Evolutionary conservation across 2,888 invertebrate species (phyloP), one percentile per base, ranked within the genome.

Genomic region (Disparrhopalites patrizii): DNA sequence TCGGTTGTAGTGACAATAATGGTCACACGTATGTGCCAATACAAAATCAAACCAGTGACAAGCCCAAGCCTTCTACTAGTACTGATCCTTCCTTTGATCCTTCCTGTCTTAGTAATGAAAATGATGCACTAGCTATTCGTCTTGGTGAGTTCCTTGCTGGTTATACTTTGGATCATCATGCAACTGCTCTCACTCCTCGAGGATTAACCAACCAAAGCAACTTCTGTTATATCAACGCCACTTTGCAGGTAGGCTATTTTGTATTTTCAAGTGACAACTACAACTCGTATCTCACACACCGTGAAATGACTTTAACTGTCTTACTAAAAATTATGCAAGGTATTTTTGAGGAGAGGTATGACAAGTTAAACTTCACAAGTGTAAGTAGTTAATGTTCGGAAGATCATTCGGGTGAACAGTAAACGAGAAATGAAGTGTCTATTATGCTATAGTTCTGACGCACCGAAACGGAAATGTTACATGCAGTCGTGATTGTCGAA

Each of bases 221-320:
- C 81, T 96, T 93, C 81, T 97, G 97, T 81, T 97, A 96, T 78
- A 92, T 96, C 69, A 97, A 97, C 81, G 91, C 96, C 23, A 94
- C 93, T 71, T 82, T 97, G 38, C 76, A 75, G 72, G 75, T 75
- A 40, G 15, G 36, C 23, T 31, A 2, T 31, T 28, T 25, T 31
- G n/a, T 30, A 18, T 28, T 13, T 31, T 55, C 30, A 7, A 13
- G 25, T 15, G 23, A 28, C 56, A 25, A 40, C 43, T 50, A n/a
- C n/a, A n/a, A n/a, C n/a, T n/a, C n/a, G n/a, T n/a, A n/a, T n/a
- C n/a, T n/a, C n/a, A n/a, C n/a, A n/a, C n/a, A n/a, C n/a, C n/a
- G n/a, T n/a, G n/a, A n/a, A n/a, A n/a, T n/a, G n/a, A n/a, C n/a
- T n/a, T n/a, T n/a, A n/a, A n/a, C n/a, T n/a, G n/a, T n/a, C n/a